phyloP scores from a whole-genome alignment of 2,888 invertebrate genomes.

The Parelbella ahira region DNA sequence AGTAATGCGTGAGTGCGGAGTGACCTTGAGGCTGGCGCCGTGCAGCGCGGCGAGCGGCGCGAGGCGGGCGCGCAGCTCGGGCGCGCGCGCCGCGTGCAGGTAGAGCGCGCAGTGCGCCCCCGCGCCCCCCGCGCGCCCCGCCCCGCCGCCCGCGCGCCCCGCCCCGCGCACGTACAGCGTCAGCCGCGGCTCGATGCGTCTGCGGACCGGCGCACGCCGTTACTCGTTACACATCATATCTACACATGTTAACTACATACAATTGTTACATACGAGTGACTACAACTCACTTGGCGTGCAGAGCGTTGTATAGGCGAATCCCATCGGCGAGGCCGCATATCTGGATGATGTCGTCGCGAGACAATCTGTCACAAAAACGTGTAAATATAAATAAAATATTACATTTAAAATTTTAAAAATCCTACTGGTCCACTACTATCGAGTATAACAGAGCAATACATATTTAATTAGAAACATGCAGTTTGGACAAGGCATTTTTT shows the following conservation, averaged over 20 bases:
- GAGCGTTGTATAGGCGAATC: conserved; percentile 93
- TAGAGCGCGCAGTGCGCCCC: conserved; percentile 84
- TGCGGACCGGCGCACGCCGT: conserved; percentile 30
- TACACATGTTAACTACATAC: too few species aligned
- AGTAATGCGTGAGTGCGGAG: not conserved
- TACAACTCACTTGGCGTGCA: conserved; percentile 91
- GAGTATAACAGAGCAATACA: too few species aligned
- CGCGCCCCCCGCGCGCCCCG: conserved; percentile 91
- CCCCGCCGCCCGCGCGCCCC: conserved; percentile 40
- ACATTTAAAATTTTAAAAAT: too few species aligned
- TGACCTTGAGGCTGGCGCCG: conserved; percentile 18
- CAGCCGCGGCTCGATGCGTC: conserved; percentile 85
- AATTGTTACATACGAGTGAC: too few species aligned
- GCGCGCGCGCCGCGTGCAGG: too few species aligned
- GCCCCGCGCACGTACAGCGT: conserved; percentile 88
- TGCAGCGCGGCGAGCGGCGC: conserved; percentile 77
- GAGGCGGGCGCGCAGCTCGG: conserved; percentile 70
- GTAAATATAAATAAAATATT: too few species aligned
- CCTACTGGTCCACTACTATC: too few species aligned
- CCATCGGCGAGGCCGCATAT: conserved; percentile 97
- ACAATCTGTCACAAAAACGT: conserved; percentile 75
- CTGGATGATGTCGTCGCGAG: conserved; percentile 95
- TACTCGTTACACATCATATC: not conserved
- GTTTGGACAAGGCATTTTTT: too few species aligned
- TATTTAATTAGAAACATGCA: too few species aligned